Conservation (phyloP, 2,888 invertebrate genomes). For the Eupithecia pulchellata region DNA sequence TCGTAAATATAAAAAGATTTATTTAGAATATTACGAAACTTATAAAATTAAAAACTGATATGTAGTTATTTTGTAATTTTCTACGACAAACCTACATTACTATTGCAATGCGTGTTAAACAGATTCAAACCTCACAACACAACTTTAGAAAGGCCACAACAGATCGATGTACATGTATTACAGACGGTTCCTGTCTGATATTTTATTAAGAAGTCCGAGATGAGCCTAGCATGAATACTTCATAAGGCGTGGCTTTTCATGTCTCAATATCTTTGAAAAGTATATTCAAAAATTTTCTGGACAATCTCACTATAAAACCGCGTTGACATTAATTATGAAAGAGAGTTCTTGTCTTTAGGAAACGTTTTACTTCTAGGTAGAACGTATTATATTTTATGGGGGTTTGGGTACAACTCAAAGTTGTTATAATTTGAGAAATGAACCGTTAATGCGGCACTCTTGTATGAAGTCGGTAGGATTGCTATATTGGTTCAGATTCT, state of each 20-base stretch:
- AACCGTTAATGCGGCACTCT: not conserved
- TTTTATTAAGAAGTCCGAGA: slow-evolving; percentile 54
- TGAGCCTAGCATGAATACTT: slow-evolving; percentile 49
- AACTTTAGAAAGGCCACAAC: slow-evolving; percentile 34
- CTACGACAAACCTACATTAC: not conserved
- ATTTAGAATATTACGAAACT: too few relatives aligned
- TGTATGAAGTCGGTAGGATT: not conserved
- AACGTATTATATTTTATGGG: slow-evolving; percentile 56
- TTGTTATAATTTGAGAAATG: slow-evolving; percentile 14
- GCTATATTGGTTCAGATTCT: not conserved
- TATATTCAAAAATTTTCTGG: slow-evolving; percentile 50
- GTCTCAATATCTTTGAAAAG: slow-evolving; percentile 43
- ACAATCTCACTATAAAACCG: slow-evolving; percentile 51
- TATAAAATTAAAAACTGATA: not conserved
- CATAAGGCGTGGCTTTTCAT: slow-evolving; percentile 43
- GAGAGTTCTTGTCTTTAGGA: slow-evolving; percentile 50
- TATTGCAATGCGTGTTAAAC: not conserved
- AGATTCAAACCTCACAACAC: not conserved
- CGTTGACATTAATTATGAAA: slow-evolving; percentile 57
- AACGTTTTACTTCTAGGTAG: slow-evolving; percentile 58
- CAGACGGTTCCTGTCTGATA: slow-evolving; percentile 45
- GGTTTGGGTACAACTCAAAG: slow-evolving; percentile 59
- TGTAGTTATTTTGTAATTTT: not conserved
- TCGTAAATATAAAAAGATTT: too few relatives aligned
- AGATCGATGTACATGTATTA: slow-evolving; percentile 57